Conservation (phyloP, 2,113 vertebrate species). For the Axis porcinus region DNA sequence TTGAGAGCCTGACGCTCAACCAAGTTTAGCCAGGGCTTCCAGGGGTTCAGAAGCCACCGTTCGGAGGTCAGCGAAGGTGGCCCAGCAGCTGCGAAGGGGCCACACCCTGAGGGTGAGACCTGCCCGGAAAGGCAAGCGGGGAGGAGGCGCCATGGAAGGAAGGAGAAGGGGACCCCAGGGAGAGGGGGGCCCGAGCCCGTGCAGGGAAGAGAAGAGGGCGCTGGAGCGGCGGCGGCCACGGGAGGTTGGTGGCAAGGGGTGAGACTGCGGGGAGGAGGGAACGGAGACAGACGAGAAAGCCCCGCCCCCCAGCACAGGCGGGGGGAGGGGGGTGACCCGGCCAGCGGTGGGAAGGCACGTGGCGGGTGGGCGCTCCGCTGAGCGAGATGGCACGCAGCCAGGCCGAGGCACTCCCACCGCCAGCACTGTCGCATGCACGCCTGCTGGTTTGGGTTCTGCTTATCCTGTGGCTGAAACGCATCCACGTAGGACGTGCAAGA, state of each 20-base stretch:
- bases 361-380: not conserved
- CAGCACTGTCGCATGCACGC: accelerated
- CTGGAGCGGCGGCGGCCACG: not conserved
- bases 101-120: not conserved
- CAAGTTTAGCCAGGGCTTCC: not conserved
- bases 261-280: too few relatives aligned
- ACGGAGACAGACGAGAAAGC: not conserved
- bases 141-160: not conserved
- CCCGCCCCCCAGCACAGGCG: not conserved
- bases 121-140: too few relatives aligned
- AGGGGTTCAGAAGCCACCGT: not conserved
- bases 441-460: not conserved
- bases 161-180: not conserved
- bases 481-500: not conserved
- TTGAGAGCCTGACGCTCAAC: not conserved
- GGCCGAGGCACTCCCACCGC: not conserved
- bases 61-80: too few relatives aligned
- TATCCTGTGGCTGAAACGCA: not conserved
- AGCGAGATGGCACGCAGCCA: not conserved
- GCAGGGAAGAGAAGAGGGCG: not conserved
- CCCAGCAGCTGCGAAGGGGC: not conserved
- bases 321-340: not conserved
- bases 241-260: accelerated
- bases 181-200: not conserved
- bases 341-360: accelerated